These are phyloP conservation scores for Oenanthe melanoleuca DNA, from an alignment of 2,113 vertebrate genomes.

Conservation along the genomic window DNA sequence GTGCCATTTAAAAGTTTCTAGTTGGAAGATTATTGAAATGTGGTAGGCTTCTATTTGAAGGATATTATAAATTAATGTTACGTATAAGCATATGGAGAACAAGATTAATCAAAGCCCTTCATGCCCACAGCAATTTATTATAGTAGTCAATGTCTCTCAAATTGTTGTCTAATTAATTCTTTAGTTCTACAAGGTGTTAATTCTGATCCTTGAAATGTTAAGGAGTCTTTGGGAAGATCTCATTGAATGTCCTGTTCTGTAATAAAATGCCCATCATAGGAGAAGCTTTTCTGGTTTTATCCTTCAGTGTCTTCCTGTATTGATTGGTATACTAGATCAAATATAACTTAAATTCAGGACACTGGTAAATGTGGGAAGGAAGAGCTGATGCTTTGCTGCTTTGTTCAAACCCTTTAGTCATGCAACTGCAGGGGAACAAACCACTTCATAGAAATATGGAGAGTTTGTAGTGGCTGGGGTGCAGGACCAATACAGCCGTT, in stretches of 20 bases:
- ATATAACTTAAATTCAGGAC: background rate
- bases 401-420: background rate
- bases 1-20: background rate
- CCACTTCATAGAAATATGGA: background rate
- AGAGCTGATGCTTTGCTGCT: background rate
- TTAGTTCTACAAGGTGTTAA: background rate
- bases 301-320: background rate
- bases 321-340: rapidly evolving
- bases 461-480: background rate
- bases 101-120: slow-evolving; percentile 6
- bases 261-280: background rate
- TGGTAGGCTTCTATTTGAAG: background rate
- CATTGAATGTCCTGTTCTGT: background rate
- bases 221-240: background rate
- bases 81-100: background rate
- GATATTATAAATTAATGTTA: background rate
- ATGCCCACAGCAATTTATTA: background rate
- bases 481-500: background rate
- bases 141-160: background rate
- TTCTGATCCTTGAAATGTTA: background rate
- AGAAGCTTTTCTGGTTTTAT: background rate
- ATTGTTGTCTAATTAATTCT: background rate
- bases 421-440: rapidly evolving
- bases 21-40: slow-evolving; percentile 6
- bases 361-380: background rate